Percentiles rank a stretch among this genome's conserved stretches.
phyloP scores from a whole-genome alignment of 2,888 invertebrate species.

The Noctua janthina region DNA sequence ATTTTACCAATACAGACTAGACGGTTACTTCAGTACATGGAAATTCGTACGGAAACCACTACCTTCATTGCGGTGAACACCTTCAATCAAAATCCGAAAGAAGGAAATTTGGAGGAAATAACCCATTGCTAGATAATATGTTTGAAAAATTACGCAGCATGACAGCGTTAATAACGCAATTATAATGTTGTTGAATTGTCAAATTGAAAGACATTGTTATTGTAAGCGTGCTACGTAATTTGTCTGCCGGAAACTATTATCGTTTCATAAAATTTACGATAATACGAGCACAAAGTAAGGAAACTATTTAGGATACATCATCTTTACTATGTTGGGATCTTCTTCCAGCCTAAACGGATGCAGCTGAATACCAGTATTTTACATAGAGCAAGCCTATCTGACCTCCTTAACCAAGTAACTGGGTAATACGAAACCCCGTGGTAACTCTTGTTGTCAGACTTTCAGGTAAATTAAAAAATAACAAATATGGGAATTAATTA shows the following conservation, averaged over 20 bases:
- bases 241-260: too few relatives aligned
- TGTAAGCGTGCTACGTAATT: too few relatives aligned
- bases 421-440: neutral
- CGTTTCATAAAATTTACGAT: too few relatives aligned
- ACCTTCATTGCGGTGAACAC: too few relatives aligned
- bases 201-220: too few relatives aligned
- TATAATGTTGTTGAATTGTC: too few relatives aligned
- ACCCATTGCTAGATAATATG: neutral
- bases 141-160: neutral
- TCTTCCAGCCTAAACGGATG: neutral
- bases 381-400: neutral
- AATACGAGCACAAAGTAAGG: too few relatives aligned
- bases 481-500: constrained; percentile 28
- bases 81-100: too few relatives aligned
- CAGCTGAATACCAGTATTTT: neutral
- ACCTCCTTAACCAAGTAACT: neutral
- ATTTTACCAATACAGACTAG: neutral
- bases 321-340: neutral
- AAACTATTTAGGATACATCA: constrained; percentile 1
- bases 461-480: neutral
- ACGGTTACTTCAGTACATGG: neutral
- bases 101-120: neutral
- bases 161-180: neutral
- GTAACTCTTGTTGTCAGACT: neutral
- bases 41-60: neutral